Evolutionary conservation across 2,113 vertebrate genomes (phyloP), one percentile per base, ranked within the genome.

Genomic region (Fulica atra): DNA sequence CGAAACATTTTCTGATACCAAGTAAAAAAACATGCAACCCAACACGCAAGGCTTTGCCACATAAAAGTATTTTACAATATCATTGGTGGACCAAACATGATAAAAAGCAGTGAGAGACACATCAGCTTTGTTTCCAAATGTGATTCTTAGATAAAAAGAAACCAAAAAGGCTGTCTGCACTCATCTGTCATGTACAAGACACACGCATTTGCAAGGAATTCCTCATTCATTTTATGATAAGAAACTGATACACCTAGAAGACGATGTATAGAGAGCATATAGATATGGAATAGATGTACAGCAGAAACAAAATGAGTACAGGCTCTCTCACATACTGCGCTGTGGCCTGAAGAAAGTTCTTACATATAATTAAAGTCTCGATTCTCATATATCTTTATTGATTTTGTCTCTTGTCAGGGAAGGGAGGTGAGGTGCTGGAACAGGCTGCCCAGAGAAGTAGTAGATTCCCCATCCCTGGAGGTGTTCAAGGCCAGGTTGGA

Each of bases 261-360:
- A 83, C 56, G 68, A 82, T 38, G 10, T n/a, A 71, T 10, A 44
- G 46, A 57, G 29, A 73, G 42, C n/a, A 63, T 19, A 66, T 1
- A 51, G 12, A 53, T 28, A 81, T 25, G 59, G 70, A 59, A 53
- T 0, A 59, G 40, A 48, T 0, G 4, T 4, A 63, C 6, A 70
- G 29, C 8, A 70, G 29, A 33, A 72, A 18, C 5, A 26, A 53
- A 66, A 73, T 29, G 17, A 59, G 20, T 7, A 25, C 2, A 12
- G n/a, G 24, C 20, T 54, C 40, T 70, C 36, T 70, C 36, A 7
- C 6, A 4, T 13, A 35, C 35, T 36, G 73, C 65, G 25, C 40
- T 79, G 19, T 6, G 29, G 11, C 13, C 23, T 86, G 13, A 73
- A 59, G 21, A 80, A 80, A 89, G 25, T 15, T 24, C 6, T 42